These are phyloP conservation scores for Acleris emargana DNA, from an alignment of 2,888 invertebrate species.

Conservation along the genomic window DNA sequence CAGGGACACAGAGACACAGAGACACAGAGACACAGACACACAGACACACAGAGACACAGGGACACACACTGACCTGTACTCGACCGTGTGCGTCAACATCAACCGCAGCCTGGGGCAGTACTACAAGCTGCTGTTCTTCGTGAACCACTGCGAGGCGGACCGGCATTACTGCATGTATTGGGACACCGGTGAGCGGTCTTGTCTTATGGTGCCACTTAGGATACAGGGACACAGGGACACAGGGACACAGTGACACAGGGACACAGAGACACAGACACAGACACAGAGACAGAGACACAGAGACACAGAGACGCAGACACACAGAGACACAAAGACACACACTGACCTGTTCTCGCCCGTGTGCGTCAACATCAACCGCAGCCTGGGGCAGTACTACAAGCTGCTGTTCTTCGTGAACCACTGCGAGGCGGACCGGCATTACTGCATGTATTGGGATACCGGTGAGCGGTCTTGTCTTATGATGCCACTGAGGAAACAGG, in stretches of 20 bases:
- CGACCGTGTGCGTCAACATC: slow-evolving; percentile 51
- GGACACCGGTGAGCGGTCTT: slow-evolving; percentile 45
- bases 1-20: too few relatives aligned
- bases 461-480: slow-evolving; percentile 44
- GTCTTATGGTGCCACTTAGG: too few relatives aligned
- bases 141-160: slow-evolving; percentile 62
- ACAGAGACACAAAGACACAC: too few relatives aligned
- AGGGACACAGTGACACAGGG: too few relatives aligned
- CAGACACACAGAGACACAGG: too few relatives aligned
- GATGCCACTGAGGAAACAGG: too few relatives aligned
- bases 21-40: too few relatives aligned
- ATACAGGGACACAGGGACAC: too few relatives aligned
- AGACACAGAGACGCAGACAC: too few relatives aligned
- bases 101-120: slow-evolving; percentile 56
- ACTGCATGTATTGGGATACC: slow-evolving; percentile 53
- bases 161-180: slow-evolving; percentile 60
- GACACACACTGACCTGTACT: not conserved
- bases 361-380: slow-evolving; percentile 58
- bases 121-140: slow-evolving; percentile 58
- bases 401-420: slow-evolving; percentile 62
- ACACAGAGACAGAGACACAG: too few relatives aligned
- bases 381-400: slow-evolving; percentile 55
- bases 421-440: slow-evolving; percentile 59
- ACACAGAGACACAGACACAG: too few relatives aligned
- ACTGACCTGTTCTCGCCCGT: slow-evolving; percentile 33